Percentiles rank a stretch among this genome's conserved stretches.
Evolutionary conservation across 2,113 vertebrate species (phyloP).

Genomic region (Urocitellus parryii): DNA sequence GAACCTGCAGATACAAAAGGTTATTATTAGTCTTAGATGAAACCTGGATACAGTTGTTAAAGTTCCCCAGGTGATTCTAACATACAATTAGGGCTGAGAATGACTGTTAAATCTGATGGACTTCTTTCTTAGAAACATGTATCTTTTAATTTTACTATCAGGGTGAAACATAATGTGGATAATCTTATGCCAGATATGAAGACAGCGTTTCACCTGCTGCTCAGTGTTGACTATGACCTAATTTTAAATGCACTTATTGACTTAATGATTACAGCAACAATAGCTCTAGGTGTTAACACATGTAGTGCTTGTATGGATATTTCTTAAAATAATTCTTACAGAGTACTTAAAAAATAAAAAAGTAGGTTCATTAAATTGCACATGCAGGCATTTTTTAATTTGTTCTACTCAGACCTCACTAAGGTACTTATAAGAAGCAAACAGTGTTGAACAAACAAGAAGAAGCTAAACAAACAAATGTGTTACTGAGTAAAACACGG

Average conservation of each 20-base stretch:
- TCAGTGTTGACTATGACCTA: conserved; percentile 22
- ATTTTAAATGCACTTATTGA: conserved; percentile 46
- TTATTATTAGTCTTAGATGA: background rate
- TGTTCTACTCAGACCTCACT: conserved; percentile 26
- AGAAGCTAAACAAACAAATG: conserved; percentile 51
- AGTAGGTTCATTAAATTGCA: background rate
- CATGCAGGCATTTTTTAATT: conserved; percentile 35
- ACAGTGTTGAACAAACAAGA: conserved; percentile 1
- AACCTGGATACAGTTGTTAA: background rate
- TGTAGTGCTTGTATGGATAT: background rate
- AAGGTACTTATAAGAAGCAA: background rate
- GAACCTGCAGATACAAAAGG: background rate
- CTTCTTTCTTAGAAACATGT: conserved; percentile 9
- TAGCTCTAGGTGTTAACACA: conserved; percentile 43
- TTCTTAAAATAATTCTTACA: conserved; percentile 61
- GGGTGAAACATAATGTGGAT: conserved; percentile 26
- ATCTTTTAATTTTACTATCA: conserved; percentile 32
- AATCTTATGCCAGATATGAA: conserved; percentile 39
- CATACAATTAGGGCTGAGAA: background rate
- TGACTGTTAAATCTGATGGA: background rate
- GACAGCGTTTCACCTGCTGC: background rate
- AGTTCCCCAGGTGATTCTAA: background rate
- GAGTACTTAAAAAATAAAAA: background rate
- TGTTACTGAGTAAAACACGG: background rate
- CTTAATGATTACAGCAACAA: conserved; percentile 51